phyloP scores from a whole-genome alignment of 2,888 invertebrate genomes.

The Apamea epomidion region DNA sequence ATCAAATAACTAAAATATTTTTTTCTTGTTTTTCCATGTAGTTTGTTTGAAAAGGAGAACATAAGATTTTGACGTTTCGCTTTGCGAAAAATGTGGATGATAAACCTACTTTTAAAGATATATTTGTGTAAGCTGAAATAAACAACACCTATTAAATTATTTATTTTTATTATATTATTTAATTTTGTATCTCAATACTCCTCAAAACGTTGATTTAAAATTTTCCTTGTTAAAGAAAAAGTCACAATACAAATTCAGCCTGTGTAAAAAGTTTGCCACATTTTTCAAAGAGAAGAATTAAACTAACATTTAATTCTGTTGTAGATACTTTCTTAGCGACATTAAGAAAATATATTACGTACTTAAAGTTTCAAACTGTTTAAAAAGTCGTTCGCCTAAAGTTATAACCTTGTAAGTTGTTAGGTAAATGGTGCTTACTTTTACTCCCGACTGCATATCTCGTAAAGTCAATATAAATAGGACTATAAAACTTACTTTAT shows the following conservation, averaged over 20 bases:
- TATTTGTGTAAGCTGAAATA: too few relatives aligned
- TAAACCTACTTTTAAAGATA: too few relatives aligned
- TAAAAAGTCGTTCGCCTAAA: conserved; percentile 26
- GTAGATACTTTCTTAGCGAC: background rate
- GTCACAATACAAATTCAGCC: background rate
- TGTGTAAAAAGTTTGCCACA: background rate
- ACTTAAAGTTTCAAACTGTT: conserved; percentile 29
- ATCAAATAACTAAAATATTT: too few relatives aligned
- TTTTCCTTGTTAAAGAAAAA: background rate
- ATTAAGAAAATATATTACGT: conserved; percentile 22
- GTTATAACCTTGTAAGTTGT: conserved; percentile 17
- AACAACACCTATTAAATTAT: too few relatives aligned
- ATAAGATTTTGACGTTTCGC: too few relatives aligned
- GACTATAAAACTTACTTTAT: conserved; percentile 30
- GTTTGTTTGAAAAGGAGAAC: too few relatives aligned
- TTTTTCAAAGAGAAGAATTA: background rate
- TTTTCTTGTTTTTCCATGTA: too few relatives aligned
- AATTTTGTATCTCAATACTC: too few relatives aligned
- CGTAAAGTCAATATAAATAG: conserved; percentile 12
- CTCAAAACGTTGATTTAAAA: too few relatives aligned
- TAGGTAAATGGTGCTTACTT: conserved; percentile 26
- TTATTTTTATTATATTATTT: too few relatives aligned
- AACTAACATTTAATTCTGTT: background rate
- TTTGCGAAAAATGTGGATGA: too few relatives aligned
- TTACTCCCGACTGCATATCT: conserved; percentile 19